Base-by-base conservation (phyloP, 30 jellyfish, hydroid and myxozoan genomes). In the Cassiopea xamachana region DNA sequence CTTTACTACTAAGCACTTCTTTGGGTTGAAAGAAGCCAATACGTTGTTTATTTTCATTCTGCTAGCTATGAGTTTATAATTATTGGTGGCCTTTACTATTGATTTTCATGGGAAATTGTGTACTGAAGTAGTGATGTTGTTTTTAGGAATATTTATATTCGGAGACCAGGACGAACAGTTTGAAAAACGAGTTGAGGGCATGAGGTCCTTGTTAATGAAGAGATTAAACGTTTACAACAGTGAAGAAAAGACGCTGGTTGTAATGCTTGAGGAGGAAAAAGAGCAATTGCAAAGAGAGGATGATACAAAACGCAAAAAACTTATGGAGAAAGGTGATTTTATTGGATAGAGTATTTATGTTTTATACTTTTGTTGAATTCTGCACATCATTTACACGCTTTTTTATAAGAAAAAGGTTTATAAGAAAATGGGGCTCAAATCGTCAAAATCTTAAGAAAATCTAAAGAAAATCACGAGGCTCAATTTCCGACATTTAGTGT, bases 171-270 rank as follows among this genome's bases (percentile, higher is more conserved):
- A 89, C 68, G 86, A 74, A 45, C 79, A 74, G 60, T 93, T 93
- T 78, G 91, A 83, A 49, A 77, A 73, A 48, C 90, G 86, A 76
- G 78, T 93, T 50, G 86, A 71, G 15, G 59, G 80, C n/a, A 83
- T 82, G 46, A 69, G 64, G n/a, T 70, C 75, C 14, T 16, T 93
- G 72, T 45, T 85, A 78, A 83, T 69, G 48, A 17, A 77, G 5
- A 91, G 94, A 80, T 77, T 84, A 73, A 89, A 93, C 2, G 55
- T 78, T 14, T 93, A 93, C 75, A 94, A 84, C n/a, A 93, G 62
- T 19, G 98, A 93, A 89, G 98, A 93, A 77, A 89, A 89, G 58
- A 94, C 98, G 16, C 58, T 93, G 73, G 69, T 88, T 8, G 98
- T 93, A 4, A 76, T 93, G 90, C 73, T 95, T 27, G 98, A 93